These are phyloP conservation scores for Lepidotrigona ventralis DNA, from an alignment of 1,140 invertebrate genomes.

Conservation along the genomic window DNA sequence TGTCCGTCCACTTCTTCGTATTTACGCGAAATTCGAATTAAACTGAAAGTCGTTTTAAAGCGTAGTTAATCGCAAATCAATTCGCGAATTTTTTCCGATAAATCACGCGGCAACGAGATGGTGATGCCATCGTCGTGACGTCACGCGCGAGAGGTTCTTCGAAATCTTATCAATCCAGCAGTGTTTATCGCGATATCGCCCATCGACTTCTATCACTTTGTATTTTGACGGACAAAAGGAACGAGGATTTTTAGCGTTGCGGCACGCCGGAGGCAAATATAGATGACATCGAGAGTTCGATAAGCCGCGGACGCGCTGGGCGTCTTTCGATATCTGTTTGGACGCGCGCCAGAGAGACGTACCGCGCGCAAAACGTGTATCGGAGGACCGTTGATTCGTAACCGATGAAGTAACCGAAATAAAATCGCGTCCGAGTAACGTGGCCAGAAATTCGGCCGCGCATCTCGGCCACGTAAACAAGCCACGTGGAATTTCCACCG, in stretches of 20 bases:
- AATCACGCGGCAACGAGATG: background rate
- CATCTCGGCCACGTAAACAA: constrained; percentile 28
- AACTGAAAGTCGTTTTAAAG: background rate
- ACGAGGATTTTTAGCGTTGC: background rate
- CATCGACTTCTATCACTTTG: background rate
- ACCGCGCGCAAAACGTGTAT: constrained; percentile 73
- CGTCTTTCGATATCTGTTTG: constrained; percentile 68
- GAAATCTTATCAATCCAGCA: background rate
- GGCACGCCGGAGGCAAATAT: constrained; percentile 65
- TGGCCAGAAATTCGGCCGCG: constrained; percentile 40
- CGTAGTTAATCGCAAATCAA: background rate
- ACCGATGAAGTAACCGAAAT: constrained; percentile 72
- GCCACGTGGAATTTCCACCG: constrained; percentile 3
- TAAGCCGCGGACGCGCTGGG: constrained; percentile 54
- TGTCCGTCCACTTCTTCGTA: background rate
- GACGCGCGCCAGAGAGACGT: constrained; percentile 69
- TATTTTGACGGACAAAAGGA: background rate
- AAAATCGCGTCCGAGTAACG: constrained; percentile 65
- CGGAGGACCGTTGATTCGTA: constrained; percentile 63
- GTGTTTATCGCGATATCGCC: too few relatives aligned
- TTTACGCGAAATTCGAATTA: background rate
- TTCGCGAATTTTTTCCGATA: background rate
- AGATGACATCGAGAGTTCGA: constrained; percentile 72
- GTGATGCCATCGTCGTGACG: background rate
- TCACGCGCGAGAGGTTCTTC: background rate